Base-by-base conservation (phyloP, 2,888 invertebrate genomes). In the Dromius quadrimaculatus region DNA sequence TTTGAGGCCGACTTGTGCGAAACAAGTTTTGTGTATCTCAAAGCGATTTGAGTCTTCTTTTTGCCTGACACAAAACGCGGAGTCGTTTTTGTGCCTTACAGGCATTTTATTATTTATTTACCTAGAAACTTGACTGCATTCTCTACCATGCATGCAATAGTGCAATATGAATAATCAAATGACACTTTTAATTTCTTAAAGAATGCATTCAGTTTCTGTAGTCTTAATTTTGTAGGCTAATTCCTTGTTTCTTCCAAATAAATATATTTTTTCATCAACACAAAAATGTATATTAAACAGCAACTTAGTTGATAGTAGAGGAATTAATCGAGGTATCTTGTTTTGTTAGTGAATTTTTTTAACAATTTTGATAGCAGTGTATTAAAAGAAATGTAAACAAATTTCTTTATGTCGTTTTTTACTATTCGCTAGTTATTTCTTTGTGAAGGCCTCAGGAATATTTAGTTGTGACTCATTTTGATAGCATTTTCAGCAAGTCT, bases 241-340 rank as follows among this genome's bases (percentile, higher is more conserved):
- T 38, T 38, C 32, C 19, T 69, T 47, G 32, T 69, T 69, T 69
- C 69, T 69, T 69, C 69, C 62, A 70, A 68, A 57, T 45, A 68
- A 57, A 68, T 68, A 68, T 70, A 70, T 47, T 61, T 70, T 70
- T 70, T 70, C 70, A 70, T 70, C 62, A 36, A 62, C 47, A 62
- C 50, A 70, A 61, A 65, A 61, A 70, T 70, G 70, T 70, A 70
- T 47, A 70, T 70, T 70, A 70, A 57, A 70, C 62, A 28, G 70
- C 70, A 62, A 62, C 45, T 62, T 70, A 70, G 62, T 59, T 68
- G 32, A 68, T 70, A 70, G 38, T 70, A 70, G 70, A 62, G 70
- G 70, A 70, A 70, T 70, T 70, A 23, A 62, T 45, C 38, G 70
- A 70, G 62, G 50, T 68, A 43, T 59, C 45, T 68, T 68, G 45